Conservation (phyloP, 2,113 vertebrate genomes). For the Pluvianellus socialis region DNA sequence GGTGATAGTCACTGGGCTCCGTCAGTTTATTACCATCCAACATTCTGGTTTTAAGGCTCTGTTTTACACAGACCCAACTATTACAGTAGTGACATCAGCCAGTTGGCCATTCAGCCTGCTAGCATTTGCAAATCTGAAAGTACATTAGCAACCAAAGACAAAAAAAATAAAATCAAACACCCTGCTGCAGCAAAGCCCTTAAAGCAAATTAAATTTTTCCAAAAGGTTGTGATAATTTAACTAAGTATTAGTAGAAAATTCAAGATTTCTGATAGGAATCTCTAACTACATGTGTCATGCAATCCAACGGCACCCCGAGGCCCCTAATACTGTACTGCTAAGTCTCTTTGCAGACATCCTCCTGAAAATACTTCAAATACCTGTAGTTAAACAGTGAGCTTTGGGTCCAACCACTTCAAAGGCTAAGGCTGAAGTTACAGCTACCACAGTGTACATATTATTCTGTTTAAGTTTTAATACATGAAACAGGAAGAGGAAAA, state of each 20-base stretch:
- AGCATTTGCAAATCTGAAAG: background rate
- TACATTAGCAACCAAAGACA: background rate
- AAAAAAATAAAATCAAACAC: background rate
- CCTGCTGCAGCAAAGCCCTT: background rate
- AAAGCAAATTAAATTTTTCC: background rate
- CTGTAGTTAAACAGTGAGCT: background rate
- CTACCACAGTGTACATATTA: rapidly evolving
- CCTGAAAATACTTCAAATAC: background rate
- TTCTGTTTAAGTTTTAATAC: background rate
- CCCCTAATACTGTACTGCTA: rapidly evolving
- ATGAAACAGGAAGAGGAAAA: background rate
- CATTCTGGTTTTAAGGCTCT: background rate
- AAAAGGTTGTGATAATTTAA: background rate
- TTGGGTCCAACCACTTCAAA: background rate
- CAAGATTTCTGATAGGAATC: background rate
- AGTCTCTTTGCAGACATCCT: background rate
- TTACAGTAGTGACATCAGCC: background rate
- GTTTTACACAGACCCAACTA: background rate
- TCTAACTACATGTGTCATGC: rapidly evolving
- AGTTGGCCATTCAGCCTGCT: background rate
- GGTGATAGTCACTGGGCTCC: background rate
- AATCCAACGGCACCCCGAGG: background rate
- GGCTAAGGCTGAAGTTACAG: background rate
- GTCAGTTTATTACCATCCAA: background rate
- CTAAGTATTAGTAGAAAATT: rapidly evolving